Base-by-base conservation (phyloP, 1,140 invertebrate genomes). In the Drosophila asahinai region DNA sequence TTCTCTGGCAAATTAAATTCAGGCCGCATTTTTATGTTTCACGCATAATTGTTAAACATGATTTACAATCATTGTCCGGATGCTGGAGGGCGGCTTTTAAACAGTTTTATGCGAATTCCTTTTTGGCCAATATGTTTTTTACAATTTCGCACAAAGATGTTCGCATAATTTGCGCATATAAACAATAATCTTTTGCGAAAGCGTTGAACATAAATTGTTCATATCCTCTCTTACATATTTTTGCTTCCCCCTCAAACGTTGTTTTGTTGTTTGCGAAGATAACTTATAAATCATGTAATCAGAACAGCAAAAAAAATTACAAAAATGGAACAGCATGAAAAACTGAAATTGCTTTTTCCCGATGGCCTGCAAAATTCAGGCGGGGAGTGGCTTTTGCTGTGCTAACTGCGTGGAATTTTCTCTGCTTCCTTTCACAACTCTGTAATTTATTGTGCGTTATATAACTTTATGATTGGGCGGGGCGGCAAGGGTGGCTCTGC, bases 211-310 rank as follows among this genome's bases (percentile, higher is more conserved):
- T 89, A 87, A 84, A 87, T 90, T 84, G 65, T 71, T 71, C 73
- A 71, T 75, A 84, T 84, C 72, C 77, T 47, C 36, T 15, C 22
- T n/a, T 52, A 5, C n/a, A 12, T 22, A 57, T 57, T 57, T 57
- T 19, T 57, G 25, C 17, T 15, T 12, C 43, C 40, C 70, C 66
- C 61, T 67, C 14, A 40, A 83, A 75, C 58, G 55, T 51, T 64
- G 63, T 62, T 57, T 25, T 83, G 60, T 67, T 67, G 59, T 72
- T 65, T 68, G 66, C 74, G 86, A 87, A 87, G 83, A 89, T 86
- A 90, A 91, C 86, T 82, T 90, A 91, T 90, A 90, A 90, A 90
- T 90, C 86, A 91, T 90, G 75, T 90, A 86, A 90, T 90, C 86
- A 91, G 79, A 86, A 79, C 78, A 68, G 61, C 59, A 61, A 33